Base-by-base conservation (phyloP, 2,888 invertebrate species). In the Melolontha melolontha region DNA sequence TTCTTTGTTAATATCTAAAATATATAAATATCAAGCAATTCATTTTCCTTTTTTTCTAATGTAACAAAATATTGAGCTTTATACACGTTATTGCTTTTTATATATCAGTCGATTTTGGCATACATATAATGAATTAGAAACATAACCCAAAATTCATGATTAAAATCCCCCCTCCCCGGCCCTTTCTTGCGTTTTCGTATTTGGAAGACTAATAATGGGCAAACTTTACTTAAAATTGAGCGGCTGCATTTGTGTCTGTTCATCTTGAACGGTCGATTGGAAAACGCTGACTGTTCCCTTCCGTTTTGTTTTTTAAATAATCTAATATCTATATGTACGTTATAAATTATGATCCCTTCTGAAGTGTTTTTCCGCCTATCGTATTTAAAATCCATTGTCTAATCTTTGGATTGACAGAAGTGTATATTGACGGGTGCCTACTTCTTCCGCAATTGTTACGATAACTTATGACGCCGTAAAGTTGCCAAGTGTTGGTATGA, bases 381-480 rank as follows among this genome's bases (percentile, higher is more conserved):
- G 84, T 85, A 68, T 82, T 82, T 67, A 77, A 74, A 40, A 85
- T 82, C 86, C 86, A 86, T 44, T 75, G 70, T 64, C 80, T 79
- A 34, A 83, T 77, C 40, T 81, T 79, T 8, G 75, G 70, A 57
- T 82, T 81, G 2, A 86, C 76, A 7, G 85, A 81, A 16, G 85
- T 84, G 77, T 87, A 89, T 68, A 89, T 84, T 34, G 88, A 85
- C 27, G 89, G 88, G 79, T 88, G 88, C 50, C 80, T 81, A 66
- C 84, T 85, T 72, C 83, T 82, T n/a, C 87, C 87, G 74, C 89
- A 89, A 77, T 87, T 86, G 70, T 86, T 86, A 72, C 88, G 87
- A 75, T 87, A 85, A 74, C 87, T 88, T 49, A 89, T 82, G 54
- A 89, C 79, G 12, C 89, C 90, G 71, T 87, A 87, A 52, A 90